These are phyloP conservation scores for Phoxinus dragarum DNA, from an alignment of 2,797 vertebrate species.

Conservation along the genomic window DNA sequence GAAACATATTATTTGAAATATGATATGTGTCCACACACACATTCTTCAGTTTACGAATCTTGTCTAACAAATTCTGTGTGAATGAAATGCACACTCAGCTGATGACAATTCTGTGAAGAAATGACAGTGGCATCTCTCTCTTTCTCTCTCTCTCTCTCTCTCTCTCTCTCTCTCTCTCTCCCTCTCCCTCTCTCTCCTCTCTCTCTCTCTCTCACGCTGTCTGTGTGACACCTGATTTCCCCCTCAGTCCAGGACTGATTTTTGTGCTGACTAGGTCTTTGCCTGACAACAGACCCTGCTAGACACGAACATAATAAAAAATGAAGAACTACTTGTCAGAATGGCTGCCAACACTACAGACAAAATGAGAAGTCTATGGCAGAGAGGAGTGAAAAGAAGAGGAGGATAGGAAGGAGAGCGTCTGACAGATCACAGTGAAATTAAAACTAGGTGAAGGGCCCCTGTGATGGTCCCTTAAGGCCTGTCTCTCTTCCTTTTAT, in stretches of 20 bases:
- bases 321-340: slow-evolving; percentile 97
- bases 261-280: slow-evolving; percentile 92
- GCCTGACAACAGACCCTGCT: slow-evolving; percentile 90
- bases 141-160: slow-evolving; percentile 84
- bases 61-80: neutral
- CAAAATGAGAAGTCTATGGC: slow-evolving; percentile 62
- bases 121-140: slow-evolving; percentile 88
- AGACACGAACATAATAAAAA: slow-evolving; percentile 97
- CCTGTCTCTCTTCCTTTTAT: slow-evolving; percentile 60
- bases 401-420: slow-evolving; percentile 64
- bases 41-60: slow-evolving; percentile 51
- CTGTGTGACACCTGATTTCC: slow-evolving; percentile 43
- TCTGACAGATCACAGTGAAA: slow-evolving; percentile 77
- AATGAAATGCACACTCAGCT: slow-evolving; percentile 71
- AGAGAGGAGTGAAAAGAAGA: slow-evolving; percentile 62
- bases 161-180: neutral
- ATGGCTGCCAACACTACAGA: slow-evolving; percentile 83
- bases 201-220: too few species aligned
- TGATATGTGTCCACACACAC: slow-evolving; percentile 70
- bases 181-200: too few species aligned
- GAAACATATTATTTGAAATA: neutral
- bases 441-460: slow-evolving; percentile 76
- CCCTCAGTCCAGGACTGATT: slow-evolving; percentile 90
- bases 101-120: slow-evolving; percentile 89
- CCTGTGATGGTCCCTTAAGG: slow-evolving; percentile 79